Percentiles rank a stretch among this genome's conserved stretches.
Conservation (phyloP, 2,888 invertebrate genomes). For the Hetaerina titia region DNA sequence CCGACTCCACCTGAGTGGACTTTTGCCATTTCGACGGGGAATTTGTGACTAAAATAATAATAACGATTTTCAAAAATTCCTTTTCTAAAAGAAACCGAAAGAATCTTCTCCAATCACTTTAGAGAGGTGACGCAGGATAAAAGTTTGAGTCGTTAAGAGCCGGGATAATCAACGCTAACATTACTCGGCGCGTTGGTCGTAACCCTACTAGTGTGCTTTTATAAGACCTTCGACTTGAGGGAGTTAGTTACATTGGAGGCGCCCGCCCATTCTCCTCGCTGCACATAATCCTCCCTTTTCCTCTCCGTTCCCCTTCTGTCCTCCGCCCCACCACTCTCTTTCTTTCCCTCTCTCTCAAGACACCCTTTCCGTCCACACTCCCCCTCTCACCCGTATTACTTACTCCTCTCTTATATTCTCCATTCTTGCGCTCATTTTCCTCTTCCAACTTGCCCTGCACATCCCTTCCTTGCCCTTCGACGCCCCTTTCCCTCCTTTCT, state of each 20-base stretch:
- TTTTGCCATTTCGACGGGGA: slow-evolving; percentile 7
- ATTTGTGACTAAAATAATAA: slow-evolving; percentile 6
- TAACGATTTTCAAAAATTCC: neutral
- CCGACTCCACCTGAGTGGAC: neutral
- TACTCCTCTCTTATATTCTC: too few relatives aligned
- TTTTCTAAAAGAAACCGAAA: neutral
- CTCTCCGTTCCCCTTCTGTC: neutral
- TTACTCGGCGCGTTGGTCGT: slow-evolving; percentile 53
- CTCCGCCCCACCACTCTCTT: neutral
- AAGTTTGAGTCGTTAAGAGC: slow-evolving; percentile 55
- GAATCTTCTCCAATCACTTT: slow-evolving; percentile 57
- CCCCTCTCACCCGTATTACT: neutral
- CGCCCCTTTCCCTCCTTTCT: neutral
- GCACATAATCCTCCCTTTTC: neutral
- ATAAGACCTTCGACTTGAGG: slow-evolving; percentile 64
- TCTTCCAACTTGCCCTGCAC: neutral
- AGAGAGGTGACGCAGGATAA: slow-evolving; percentile 50
- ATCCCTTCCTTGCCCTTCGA: neutral
- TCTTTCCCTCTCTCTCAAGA: neutral
- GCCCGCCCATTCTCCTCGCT: slow-evolving; percentile 21
- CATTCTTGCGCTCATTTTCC: neutral
- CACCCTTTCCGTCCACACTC: neutral
- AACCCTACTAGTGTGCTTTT: slow-evolving; percentile 57
- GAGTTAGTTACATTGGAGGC: slow-evolving; percentile 52
- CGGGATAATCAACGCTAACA: slow-evolving; percentile 54